Evolutionary conservation across 2,797 vertebrate species (phyloP).

Genomic region (Micropoecilia bifurca): DNA sequence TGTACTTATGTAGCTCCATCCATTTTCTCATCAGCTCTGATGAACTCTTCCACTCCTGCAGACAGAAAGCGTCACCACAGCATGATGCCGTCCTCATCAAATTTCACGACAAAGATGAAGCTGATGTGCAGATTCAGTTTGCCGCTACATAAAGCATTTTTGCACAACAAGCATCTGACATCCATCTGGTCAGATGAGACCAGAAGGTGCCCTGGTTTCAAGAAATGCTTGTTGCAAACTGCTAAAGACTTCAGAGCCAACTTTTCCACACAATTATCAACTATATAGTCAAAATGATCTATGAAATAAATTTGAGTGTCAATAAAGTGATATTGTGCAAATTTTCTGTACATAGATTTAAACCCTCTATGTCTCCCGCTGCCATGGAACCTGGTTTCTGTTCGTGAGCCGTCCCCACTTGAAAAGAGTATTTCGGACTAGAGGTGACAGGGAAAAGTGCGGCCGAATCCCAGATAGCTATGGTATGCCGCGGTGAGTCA

Average conservation of each 20-base stretch:
- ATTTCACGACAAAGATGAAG: neutral
- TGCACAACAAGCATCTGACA: no score
- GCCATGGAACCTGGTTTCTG: constrained; percentile 55
- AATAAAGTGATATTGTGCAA: neutral
- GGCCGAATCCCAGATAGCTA: constrained; percentile 63
- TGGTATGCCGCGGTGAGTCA: constrained; percentile 64
- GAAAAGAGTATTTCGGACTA: constrained; percentile 41
- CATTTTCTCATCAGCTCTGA: neutral
- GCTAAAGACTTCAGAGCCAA: neutral
- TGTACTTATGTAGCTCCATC: neutral
- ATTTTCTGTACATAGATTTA: neutral
- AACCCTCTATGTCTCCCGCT: neutral
- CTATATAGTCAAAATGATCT: neutral
- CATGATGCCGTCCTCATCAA: neutral
- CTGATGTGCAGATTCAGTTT: neutral
- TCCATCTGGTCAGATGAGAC: no score
- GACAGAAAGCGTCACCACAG: neutral
- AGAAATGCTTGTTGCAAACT: neutral
- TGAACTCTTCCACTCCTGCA: neutral
- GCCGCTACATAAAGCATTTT: neutral
- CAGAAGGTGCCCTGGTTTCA: no score
- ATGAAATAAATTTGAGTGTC: neutral
- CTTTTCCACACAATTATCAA: neutral
- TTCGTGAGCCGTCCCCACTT: constrained; percentile 27
- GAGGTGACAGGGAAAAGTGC: constrained; percentile 56